A percentile compares a stretch with the other conserved stretches of the same genome.
phyloP scores from a whole-genome alignment of 2,888 invertebrate species.

The Pemphredon lugubris region DNA sequence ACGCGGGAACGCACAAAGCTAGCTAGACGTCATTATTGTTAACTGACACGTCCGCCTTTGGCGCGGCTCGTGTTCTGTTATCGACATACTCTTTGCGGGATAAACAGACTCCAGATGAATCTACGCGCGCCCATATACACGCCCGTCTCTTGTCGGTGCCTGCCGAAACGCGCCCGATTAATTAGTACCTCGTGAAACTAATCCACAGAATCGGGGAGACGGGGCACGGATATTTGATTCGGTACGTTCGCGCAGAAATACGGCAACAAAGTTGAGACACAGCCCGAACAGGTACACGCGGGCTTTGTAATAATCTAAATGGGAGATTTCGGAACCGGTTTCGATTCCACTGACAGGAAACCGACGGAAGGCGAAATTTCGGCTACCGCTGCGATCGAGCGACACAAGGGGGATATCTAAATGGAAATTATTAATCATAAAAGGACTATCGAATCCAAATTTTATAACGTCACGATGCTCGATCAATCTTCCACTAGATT shows the following conservation, averaged over 20 bases:
- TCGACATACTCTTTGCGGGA: constrained; percentile 43
- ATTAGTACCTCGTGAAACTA: constrained; percentile 24
- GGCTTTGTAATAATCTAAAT: too few relatives aligned
- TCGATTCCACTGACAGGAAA: too few relatives aligned
- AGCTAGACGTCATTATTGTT: constrained; percentile 24
- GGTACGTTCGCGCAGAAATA: not conserved
- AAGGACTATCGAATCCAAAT: too few relatives aligned
- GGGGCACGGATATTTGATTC: not conserved
- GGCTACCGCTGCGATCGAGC: too few relatives aligned
- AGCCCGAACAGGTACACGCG: not conserved
- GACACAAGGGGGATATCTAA: too few relatives aligned
- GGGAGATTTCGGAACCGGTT: too few relatives aligned
- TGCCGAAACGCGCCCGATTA: constrained; percentile 21
- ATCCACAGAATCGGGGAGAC: not conserved
- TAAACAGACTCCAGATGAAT: constrained; percentile 6
- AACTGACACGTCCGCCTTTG: constrained; percentile 28
- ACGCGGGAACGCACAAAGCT: constrained; percentile 7
- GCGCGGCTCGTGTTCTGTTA: constrained; percentile 44
- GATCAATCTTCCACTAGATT: too few relatives aligned
- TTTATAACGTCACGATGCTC: too few relatives aligned
- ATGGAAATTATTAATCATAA: too few relatives aligned
- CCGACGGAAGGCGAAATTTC: not conserved
- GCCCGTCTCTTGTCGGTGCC: constrained; percentile 14
- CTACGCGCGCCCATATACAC: not conserved
- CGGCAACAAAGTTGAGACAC: not conserved